Evolutionary conservation across 2,113 vertebrate species (phyloP).

Genomic region (Sapajus apella): DNA sequence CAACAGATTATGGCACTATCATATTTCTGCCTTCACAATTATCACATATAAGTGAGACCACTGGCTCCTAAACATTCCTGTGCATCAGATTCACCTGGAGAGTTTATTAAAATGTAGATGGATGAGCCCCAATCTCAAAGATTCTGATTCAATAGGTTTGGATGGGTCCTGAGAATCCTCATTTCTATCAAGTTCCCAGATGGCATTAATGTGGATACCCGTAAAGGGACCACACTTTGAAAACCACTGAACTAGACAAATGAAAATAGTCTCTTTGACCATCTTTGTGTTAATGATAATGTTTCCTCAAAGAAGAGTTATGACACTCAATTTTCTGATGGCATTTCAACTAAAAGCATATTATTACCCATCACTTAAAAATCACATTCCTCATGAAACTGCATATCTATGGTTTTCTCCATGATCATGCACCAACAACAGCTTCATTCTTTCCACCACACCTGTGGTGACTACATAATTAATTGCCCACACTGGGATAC

Average conservation of each 20-base stretch:
- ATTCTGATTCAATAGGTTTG: neutral
- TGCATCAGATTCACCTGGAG: neutral
- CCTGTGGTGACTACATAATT: neutral
- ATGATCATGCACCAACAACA: neutral
- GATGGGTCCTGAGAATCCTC: neutral
- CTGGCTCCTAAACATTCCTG: neutral
- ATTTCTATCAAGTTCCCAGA: neutral
- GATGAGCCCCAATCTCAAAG: neutral
- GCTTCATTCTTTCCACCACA: neutral
- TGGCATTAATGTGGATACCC: neutral
- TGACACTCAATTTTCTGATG: neutral
- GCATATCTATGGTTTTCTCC: neutral
- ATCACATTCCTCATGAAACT: neutral
- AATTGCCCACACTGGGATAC: neutral
- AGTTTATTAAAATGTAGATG: neutral
- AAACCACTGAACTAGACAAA: neutral
- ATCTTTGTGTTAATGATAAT: neutral
- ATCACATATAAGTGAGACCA: neutral
- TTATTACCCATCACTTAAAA: neutral
- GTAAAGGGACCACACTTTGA: neutral
- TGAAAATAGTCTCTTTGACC: neutral
- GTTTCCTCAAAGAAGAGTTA: neutral
- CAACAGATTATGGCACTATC: neutral
- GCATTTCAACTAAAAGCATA: neutral
- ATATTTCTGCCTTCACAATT: neutral